A percentile compares a stretch with the other conserved stretches of the same genome.
phyloP scores from a whole-genome alignment of 2,888 invertebrate species.

The Micropterix aruncella region DNA sequence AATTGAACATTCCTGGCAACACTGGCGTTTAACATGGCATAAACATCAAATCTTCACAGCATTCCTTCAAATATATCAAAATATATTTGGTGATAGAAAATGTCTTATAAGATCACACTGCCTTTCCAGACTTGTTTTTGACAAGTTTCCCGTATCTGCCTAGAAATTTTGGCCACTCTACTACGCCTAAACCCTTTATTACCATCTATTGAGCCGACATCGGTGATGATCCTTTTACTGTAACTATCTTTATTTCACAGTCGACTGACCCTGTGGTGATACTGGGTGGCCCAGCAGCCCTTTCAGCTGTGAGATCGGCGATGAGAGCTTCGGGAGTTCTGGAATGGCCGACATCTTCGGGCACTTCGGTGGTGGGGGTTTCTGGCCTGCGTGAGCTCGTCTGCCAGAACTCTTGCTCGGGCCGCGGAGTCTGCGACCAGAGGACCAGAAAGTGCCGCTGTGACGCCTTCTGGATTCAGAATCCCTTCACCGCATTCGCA shows the following conservation, averaged over 20 bases:
- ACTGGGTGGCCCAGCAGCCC: background rate
- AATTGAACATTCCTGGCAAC: too few relatives aligned
- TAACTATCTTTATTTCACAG: background rate
- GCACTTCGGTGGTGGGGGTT: constrained; percentile 40
- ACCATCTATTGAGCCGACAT: too few relatives aligned
- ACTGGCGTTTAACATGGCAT: too few relatives aligned
- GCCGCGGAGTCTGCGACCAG: constrained; percentile 80
- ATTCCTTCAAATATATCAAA: too few relatives aligned
- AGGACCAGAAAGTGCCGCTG: constrained; percentile 74
- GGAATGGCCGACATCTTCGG: constrained; percentile 15
- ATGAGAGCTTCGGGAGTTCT: background rate
- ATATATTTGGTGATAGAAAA: too few relatives aligned
- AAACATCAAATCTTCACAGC: too few relatives aligned
- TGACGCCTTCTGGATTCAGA: constrained; percentile 96
- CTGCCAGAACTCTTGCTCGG: constrained; percentile 88
- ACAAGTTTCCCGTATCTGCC: too few relatives aligned
- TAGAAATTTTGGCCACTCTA: too few relatives aligned
- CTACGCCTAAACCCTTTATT: too few relatives aligned
- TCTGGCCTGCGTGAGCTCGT: constrained; percentile 67
- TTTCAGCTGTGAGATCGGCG: background rate
- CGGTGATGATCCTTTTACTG: too few relatives aligned
- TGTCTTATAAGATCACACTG: too few relatives aligned
- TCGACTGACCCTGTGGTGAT: background rate
- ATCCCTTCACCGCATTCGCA: constrained; percentile 50
- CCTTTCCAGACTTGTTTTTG: too few relatives aligned